Evolutionary conservation across 1,140 invertebrate genomes (phyloP).

Genomic region (Heliconius hewitsoni): DNA sequence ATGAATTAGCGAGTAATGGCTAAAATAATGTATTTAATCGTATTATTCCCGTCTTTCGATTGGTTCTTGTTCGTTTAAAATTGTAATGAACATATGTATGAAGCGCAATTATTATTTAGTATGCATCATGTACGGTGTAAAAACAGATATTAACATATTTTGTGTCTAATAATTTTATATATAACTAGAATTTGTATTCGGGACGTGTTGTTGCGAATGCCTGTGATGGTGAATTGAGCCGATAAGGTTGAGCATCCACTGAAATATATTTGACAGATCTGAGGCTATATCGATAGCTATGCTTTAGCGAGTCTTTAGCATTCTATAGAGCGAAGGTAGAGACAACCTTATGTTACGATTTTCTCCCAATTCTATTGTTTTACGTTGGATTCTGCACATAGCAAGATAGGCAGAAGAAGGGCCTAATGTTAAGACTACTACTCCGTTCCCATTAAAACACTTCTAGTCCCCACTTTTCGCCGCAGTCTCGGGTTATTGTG

Average conservation of each 20-base stretch:
- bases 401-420: no score
- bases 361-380: no score
- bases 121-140: neutral
- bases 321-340: no score
- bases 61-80: slow-evolving; percentile 8
- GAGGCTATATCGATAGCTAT: no score
- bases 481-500: no score
- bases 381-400: no score
- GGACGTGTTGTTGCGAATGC: slow-evolving; percentile 11
- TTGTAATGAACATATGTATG: slow-evolving; percentile 11
- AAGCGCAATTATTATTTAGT: slow-evolving; percentile 13
- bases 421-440: no score
- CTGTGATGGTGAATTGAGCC: slow-evolving; percentile 22
- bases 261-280: neutral
- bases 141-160: slow-evolving; percentile 3
- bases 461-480: no score
- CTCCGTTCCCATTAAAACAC: no score
- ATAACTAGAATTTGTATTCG: slow-evolving; percentile 25
- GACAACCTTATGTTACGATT: no score
- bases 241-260: slow-evolving; percentile 16
- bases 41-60: neutral
- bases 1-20: neutral
- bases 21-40: neutral
- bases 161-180: slow-evolving; percentile 18
- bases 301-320: no score